Conservation (phyloP, 2,113 vertebrate species). For the Brienomyrus longianalis region DNA sequence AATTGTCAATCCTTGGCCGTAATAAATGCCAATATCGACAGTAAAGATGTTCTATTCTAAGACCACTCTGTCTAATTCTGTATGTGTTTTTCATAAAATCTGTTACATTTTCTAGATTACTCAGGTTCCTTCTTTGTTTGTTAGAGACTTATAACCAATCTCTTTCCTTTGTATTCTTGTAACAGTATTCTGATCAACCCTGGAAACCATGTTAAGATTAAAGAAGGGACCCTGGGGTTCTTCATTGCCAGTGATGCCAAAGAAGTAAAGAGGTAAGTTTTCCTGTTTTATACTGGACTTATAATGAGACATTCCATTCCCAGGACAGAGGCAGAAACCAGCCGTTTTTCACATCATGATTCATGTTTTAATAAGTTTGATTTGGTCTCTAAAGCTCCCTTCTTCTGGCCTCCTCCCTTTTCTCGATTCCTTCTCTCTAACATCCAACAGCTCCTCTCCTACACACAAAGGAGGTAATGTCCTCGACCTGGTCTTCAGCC, state of each 20-base stretch:
- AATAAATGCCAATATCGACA: neutral
- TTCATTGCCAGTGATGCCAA: constrained; percentile 99
- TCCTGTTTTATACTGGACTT: neutral
- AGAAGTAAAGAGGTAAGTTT: constrained; percentile 94
- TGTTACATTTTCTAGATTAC: neutral
- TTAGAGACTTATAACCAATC: constrained; percentile 19
- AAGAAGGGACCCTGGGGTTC: constrained; percentile 98
- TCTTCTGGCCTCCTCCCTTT: too few species aligned
- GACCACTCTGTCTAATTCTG: neutral
- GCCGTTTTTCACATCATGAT: neutral
- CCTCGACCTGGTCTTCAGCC: too few species aligned
- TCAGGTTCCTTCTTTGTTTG: neutral
- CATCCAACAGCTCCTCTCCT: too few species aligned
- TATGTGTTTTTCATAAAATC: neutral
- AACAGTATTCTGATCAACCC: constrained; percentile 99
- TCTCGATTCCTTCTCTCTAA: too few species aligned
- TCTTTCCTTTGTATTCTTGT: constrained; percentile 47
- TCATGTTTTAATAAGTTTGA: neutral
- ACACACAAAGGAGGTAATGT: too few species aligned
- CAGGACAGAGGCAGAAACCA: neutral
- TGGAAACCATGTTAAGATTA: constrained; percentile 96
- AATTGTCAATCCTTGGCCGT: neutral
- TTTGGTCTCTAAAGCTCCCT: too few species aligned
- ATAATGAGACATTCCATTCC: neutral
- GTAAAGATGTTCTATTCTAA: neutral